A percentile compares a stretch with the other conserved stretches of the same genome.
Evolutionary conservation across 2,797 vertebrate genomes (phyloP).

Genomic region (Okamejei kenojei): DNA sequence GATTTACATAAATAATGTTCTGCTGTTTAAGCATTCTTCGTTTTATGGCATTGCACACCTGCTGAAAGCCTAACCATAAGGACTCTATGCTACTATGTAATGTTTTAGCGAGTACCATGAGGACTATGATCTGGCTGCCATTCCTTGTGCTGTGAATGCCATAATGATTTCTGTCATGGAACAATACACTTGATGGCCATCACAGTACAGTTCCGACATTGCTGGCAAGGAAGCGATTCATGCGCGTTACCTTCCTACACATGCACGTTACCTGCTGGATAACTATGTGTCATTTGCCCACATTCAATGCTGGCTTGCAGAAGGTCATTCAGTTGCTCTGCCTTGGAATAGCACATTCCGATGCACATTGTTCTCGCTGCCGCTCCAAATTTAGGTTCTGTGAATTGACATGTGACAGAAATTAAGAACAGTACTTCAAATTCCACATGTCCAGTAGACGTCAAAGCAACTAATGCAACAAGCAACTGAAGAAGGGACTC

Average conservation of each 20-base stretch:
- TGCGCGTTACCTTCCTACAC: background rate
- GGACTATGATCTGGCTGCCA: too few relatives aligned
- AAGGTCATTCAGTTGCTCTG: constrained; percentile 39
- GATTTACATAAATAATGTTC: background rate
- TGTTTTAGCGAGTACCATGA: background rate
- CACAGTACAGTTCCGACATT: background rate
- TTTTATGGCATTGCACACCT: background rate
- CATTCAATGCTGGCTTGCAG: constrained; percentile 41
- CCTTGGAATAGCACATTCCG: constrained; percentile 39
- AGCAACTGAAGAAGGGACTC: background rate
- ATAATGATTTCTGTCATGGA: background rate
- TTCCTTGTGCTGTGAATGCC: background rate
- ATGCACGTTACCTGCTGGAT: constrained; percentile 39
- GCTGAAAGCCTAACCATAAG: background rate
- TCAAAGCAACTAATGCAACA: background rate
- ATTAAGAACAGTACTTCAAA: background rate
- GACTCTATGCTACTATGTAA: background rate
- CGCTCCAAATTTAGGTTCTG: constrained; percentile 36
- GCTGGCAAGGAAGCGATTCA: background rate
- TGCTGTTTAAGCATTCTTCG: background rate
- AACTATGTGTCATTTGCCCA: constrained; percentile 40
- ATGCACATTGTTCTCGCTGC: constrained; percentile 39
- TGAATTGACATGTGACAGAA: constrained; percentile 5
- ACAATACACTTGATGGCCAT: background rate
- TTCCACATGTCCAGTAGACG: background rate